Evolutionary conservation across 2,113 vertebrate species (phyloP), one percentile per base, ranked within the genome.

Genomic region (Jaculus jaculus): DNA sequence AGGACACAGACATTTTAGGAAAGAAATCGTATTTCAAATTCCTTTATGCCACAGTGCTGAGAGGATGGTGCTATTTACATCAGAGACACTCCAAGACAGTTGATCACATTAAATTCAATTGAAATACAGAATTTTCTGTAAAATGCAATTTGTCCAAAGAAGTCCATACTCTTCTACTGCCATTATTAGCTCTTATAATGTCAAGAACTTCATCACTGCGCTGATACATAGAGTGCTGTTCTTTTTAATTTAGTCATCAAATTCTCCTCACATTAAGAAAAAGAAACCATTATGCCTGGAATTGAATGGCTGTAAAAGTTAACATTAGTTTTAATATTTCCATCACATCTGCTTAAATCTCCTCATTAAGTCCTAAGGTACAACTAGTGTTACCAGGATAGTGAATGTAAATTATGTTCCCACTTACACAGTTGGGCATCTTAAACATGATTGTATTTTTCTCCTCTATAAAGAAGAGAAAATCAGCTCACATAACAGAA

Each of bases 241-340:
- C 78, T 68, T 96, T 94, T 94, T 83, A 87, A 85, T 92, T 87
- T 93, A 85, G 63, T 93, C 85, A 94, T 95, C 78, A 91, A 90
- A 89, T 88, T 96, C 92, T 96, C 61, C 42, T 95, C 58, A 83
- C 54, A 72, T 86, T 65, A n/a, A 87, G 94, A 87, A 92, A 93
- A 95, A 84, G 85, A 96, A 94, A 86, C 71, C 84, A 32, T 34
- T 85, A 60, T 77, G 39, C 83, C 90, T 96, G 34, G 37, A 77
- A 80, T 54, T 71, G 80, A 95, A 71, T 93, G 91, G 54, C 75
- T 94, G 32, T 15, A 95, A 92, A 92, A 72, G 75, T 86, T 92
- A 94, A 92, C 72, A 80, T 92, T 88, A 78, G 47, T 88, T 91
- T 96, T 92, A 93, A 84, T 95, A 89, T 83, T 95, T 96, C 89